Evolutionary conservation across 23 tunicate species (phyloP).

Genomic region (Phallusia fumigata): DNA sequence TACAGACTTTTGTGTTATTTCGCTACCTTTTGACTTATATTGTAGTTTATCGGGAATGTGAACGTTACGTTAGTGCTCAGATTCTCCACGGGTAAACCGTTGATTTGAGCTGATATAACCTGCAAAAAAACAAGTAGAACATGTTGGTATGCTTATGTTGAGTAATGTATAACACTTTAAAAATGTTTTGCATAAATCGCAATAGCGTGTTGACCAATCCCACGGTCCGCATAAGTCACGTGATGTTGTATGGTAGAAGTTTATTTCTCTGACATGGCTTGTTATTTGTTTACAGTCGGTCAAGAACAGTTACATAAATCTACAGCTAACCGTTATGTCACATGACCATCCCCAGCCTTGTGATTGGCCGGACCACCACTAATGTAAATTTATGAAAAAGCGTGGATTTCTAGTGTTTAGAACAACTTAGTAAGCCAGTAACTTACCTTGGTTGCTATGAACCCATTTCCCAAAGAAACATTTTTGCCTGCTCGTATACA

Average conservation of each 20-base stretch:
- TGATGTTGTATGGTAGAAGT: too few species aligned
- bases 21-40: background rate
- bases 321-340: too few species aligned
- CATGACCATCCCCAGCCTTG: too few species aligned
- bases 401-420: too few species aligned
- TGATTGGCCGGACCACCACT: too few species aligned
- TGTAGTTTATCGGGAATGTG: background rate
- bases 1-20: background rate
- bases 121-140: background rate
- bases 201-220: background rate
- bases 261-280: too few species aligned
- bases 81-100: background rate
- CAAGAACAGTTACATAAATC: too few species aligned
- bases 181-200: background rate
- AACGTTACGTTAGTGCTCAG: background rate
- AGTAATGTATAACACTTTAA: too few species aligned
- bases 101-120: background rate
- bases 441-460: background rate
- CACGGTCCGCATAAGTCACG: background rate
- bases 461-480: background rate
- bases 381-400: too few species aligned
- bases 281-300: too few species aligned
- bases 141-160: background rate
- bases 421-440: too few species aligned
- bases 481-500: background rate